Conservation (phyloP, 2,113 vertebrate species). For the Gorsachius goisagi region DNA sequence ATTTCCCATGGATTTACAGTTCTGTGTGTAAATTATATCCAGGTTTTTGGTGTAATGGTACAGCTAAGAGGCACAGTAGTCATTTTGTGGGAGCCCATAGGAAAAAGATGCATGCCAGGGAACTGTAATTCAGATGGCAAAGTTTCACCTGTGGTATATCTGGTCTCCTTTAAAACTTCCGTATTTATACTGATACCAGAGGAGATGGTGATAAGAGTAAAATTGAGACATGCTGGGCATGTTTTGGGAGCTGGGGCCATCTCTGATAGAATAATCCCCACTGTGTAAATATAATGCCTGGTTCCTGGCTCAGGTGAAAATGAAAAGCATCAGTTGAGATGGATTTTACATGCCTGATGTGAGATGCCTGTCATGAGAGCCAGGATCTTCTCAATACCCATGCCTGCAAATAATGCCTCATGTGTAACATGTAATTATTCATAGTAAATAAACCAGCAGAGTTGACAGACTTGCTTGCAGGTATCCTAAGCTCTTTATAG, state of each 20-base stretch:
- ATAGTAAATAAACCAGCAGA: background rate
- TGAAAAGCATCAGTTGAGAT: background rate
- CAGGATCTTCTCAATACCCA: background rate
- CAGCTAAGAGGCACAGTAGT: background rate
- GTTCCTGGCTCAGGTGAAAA: background rate
- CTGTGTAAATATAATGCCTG: background rate
- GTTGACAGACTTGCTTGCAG: background rate
- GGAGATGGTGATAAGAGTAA: background rate
- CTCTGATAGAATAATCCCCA: background rate
- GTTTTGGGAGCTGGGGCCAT: background rate
- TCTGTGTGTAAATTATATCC: background rate
- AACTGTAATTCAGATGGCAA: background rate
- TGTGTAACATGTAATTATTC: background rate
- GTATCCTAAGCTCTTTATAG: background rate
- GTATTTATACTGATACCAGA: background rate
- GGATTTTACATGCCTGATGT: background rate
- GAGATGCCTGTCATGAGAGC: background rate
- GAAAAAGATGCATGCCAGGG: background rate
- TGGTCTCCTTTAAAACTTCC: background rate
- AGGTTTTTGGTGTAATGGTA: background rate
- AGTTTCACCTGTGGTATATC: background rate
- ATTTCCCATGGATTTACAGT: background rate
- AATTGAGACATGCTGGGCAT: background rate
- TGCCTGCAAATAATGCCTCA: background rate
- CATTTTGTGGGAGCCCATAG: background rate